Conservation (phyloP, 2,797 vertebrate species). For the Gymnothorax javanicus region DNA sequence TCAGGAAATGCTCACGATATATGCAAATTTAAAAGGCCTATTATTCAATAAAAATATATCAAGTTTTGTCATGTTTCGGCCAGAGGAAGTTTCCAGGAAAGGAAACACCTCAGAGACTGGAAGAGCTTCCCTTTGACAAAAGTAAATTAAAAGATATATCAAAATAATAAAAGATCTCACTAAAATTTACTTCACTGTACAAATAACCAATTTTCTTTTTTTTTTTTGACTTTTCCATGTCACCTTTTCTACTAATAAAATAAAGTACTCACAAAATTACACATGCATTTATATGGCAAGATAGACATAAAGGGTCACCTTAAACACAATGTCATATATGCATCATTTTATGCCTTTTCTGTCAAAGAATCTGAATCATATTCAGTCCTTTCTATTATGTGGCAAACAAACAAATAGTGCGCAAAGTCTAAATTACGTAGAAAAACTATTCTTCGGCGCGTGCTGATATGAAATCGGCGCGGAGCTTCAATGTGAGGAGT, state of each 20-base stretch:
- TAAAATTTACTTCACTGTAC: not conserved
- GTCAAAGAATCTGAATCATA: conserved; percentile 54
- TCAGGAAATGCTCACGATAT: conserved; percentile 44
- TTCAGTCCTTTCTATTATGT: conserved; percentile 49
- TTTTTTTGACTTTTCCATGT: conserved; percentile 21
- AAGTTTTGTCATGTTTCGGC: conserved; percentile 7
- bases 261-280: conserved; percentile 55
- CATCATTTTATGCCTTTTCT: conserved; percentile 56
- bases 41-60: conserved; percentile 19
- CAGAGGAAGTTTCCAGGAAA: not conserved
- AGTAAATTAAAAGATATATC: not conserved
- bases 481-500: conserved; percentile 77
- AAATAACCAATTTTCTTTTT: not conserved
- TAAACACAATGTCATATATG: conserved; percentile 51
- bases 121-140: not conserved
- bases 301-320: conserved; percentile 46
- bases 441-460: conserved; percentile 72
- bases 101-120: not conserved
- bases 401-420: conserved; percentile 61
- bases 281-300: conserved; percentile 62
- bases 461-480: conserved; percentile 74
- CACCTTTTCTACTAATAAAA: conserved; percentile 56
- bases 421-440: conserved; percentile 68
- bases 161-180: not conserved
- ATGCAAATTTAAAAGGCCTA: conserved; percentile 43